A percentile compares a stretch with the other conserved stretches of the same genome.
These are phyloP conservation scores for Baronia brevicornis DNA, from an alignment of 2,888 invertebrate species.

Conservation along the genomic window DNA sequence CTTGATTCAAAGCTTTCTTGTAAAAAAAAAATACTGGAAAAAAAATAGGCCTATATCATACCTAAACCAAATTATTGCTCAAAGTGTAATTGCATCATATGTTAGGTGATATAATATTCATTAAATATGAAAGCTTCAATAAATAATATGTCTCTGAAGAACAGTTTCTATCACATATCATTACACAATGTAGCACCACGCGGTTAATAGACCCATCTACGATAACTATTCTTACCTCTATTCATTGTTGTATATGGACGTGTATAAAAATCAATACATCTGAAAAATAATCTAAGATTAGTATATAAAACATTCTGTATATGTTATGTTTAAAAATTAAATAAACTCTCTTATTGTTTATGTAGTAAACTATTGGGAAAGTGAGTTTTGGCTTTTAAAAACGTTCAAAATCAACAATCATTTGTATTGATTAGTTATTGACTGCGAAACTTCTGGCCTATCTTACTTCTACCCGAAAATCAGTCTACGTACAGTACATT, in stretches of 20 bases:
- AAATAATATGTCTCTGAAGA: conserved; percentile 74
- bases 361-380: conserved; percentile 65
- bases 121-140: conserved; percentile 69
- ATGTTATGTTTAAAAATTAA: conserved; percentile 71
- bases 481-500: conserved; percentile 65
- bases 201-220: conserved; percentile 74
- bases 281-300: conserved; percentile 72
- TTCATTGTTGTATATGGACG: conserved; percentile 71
- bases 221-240: conserved; percentile 66
- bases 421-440: conserved; percentile 54
- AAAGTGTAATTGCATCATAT: conserved; percentile 39
- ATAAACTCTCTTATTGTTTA: conserved; percentile 71
- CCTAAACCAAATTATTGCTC: conserved; percentile 66
- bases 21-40: conserved; percentile 46
- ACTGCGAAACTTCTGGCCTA: conserved; percentile 65
- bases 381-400: conserved; percentile 64
- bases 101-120: conserved; percentile 56
- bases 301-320: conserved; percentile 72
- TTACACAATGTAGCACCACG: conserved; percentile 74
- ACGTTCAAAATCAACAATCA: conserved; percentile 59
- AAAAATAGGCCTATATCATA: conserved; percentile 43
- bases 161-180: conserved; percentile 74
- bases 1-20: conserved; percentile 44
- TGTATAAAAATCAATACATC: conserved; percentile 74
- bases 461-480: conserved; percentile 70